Evolutionary conservation across 2,888 invertebrate species (phyloP), one percentile per base, ranked within the genome.

Genomic region (Iselma pallidipennis): DNA sequence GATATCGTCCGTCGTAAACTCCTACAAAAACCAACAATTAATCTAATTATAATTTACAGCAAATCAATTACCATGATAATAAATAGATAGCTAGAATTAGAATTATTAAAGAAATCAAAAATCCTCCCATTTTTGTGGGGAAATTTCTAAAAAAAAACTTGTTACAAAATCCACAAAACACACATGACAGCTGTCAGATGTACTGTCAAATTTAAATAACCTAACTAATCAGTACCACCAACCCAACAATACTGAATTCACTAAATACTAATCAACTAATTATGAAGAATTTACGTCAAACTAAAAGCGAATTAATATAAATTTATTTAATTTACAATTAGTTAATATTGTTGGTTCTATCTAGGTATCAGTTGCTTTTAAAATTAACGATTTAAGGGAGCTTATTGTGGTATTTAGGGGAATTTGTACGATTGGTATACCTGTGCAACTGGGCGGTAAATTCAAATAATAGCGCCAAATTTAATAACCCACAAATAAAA

Each of bases 1-100:
- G 93, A 89, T 70, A 94, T 82, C 52, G 90, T 80, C 74, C 87
- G 87, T 66, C 94, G 94, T 66, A 94, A 79, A 64, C 94, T 82
- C 91, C 94, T 94, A 77, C 48, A 78, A 79, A 53, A 65, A 61
- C 53, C 56, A 31, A 58, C 23, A 56, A 55, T 57, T 1, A 33
- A 59, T 42, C 26, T 55, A 37, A 10, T 50, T 25, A 23, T 19
- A 31, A 56, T 54, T 51, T 57, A 53, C 26, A 31, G 9, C 42
- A 19, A 49, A 25, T 45, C 7, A 37, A 31, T 68, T 71, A 78
- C 79, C 78, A 78, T 71, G 76, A 77, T 53, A 88, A 86, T 72
- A 66, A 66, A 45, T 68, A 69, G 61, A 74, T 67, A 45, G 73
- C 48, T 12, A 68, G 50, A 51, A 68, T 57, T 57, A 73, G 55